Base-by-base conservation (phyloP, 2,888 invertebrate genomes). In the Pandemis corylana region DNA sequence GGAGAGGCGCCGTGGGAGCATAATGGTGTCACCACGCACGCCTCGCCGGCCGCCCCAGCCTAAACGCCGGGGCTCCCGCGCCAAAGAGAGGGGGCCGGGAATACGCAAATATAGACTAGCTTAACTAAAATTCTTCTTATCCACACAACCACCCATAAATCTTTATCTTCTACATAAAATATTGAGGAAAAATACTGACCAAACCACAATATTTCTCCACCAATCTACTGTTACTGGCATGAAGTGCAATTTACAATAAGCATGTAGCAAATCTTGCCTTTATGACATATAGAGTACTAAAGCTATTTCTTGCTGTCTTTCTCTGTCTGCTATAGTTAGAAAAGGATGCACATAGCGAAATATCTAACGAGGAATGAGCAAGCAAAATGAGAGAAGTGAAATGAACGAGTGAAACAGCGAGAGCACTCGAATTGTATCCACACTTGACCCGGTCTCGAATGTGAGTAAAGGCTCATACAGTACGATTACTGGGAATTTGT, bases 401-500 rank as follows among this genome's bases (percentile, higher is more conserved):
- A 65, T 46, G 65, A 65, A 28, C 65, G 51, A 72, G 59, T 53
- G 53, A 28, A 59, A 51, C 65, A 20, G 72, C 77, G 74, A 71
- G 76, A 76, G 78, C 73, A 67, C 81, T 80, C 76, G 77, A 78
- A 80, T 78, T 80, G 79, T 80, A 77, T 77, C 77, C 76, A 81
- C 84, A 84, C 88, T 89, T 89, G 90, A 89, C 89, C 90, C 82
- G 81, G 79, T 12, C 28, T n/a, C 59, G 28, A 28, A 59, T 59
- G 12, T 20, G 59, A 59, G 59, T 28, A 12, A 28, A 7, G 13
- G 49, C 53, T 53, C 15, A 9, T 59, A 28, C 12, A 59, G 28
- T 28, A 59, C 12, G 59, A 59, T 59, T 59, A 59, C 59, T 59
- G 12, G 12, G 20, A 28, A 59, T 59, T 59, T 28, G 59, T 59